Base-by-base conservation (phyloP, 2,888 invertebrate genomes). In the Agelastica alni region DNA sequence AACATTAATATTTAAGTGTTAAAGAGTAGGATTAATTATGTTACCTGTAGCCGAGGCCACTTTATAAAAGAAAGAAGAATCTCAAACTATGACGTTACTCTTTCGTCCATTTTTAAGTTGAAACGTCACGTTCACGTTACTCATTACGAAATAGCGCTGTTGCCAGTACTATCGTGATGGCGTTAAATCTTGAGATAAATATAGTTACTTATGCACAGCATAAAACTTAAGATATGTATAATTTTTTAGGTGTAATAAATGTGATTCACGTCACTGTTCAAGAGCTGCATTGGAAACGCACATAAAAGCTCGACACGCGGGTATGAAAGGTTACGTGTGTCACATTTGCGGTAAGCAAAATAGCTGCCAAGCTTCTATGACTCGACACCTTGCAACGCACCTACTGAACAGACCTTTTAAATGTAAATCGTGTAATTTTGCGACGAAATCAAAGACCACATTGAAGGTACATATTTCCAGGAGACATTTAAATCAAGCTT, bases 311-410 rank as follows among this genome's bases (percentile, higher is more conserved):
- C 62, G 62, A 4, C 66, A 67, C 26, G 60, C 44, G 2, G 61
- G 63, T 7, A 48, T 63, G 5, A 63, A 62, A 52, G 67, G 65
- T 1, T 60, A 59, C 30, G 59, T 67, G 10, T 68, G 68, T 34
- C 59, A 68, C 26, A 56, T 65, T n/a, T 67, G 68, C 26, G 67
- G 67, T 5, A 68, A 64, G 45, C 67, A 65, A 39, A 63, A 60
- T 22, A 65, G 64, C 30, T 67, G 66, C 31, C 64, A 67, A 46
- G 60, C 66, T 3, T 66, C 68, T 2, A 63, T 66, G 59, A 66
- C 61, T 14, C 63, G 67, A 6, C 68, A 68, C 34, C 59, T 65
- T 52, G 66, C 62, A 1, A 62, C 58, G 12, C 68, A 68, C 42
- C 61, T 66, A 18, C 45, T 53, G 10, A 59, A 58, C 4, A 57